phyloP scores from a whole-genome alignment of 2,113 vertebrate species.

The Cynocephalus volans region DNA sequence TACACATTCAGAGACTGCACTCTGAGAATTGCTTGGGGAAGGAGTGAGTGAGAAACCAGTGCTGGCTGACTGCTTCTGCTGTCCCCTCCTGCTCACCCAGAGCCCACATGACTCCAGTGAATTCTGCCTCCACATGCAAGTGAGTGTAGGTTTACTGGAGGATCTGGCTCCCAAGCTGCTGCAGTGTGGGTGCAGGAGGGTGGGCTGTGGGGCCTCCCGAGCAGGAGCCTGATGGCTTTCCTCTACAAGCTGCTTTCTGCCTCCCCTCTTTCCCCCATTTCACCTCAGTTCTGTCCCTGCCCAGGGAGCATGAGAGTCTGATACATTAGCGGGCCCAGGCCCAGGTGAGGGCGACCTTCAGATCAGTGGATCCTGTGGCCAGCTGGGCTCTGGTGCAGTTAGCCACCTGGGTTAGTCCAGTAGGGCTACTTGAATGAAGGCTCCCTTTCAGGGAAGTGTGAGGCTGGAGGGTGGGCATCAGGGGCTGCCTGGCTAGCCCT shows the following conservation, averaged over 20 bases:
- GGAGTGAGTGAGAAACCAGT: background rate
- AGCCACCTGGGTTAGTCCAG: background rate
- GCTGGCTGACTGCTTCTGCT: background rate
- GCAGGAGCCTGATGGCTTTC: background rate
- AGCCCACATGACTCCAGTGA: background rate
- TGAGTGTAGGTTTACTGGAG: background rate
- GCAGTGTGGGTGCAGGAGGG: background rate
- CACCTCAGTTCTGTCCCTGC: background rate
- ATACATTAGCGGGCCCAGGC: background rate
- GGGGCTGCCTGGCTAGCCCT: background rate
- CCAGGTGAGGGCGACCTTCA: background rate
- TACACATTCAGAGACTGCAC: background rate
- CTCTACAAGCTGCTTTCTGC: background rate
- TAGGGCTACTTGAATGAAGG: background rate
- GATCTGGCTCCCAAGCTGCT: background rate
- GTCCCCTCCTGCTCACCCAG: background rate
- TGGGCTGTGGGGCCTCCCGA: background rate
- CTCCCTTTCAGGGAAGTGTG: background rate
- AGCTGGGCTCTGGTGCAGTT: background rate
- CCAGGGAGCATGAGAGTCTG: no score
- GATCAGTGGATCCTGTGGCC: background rate
- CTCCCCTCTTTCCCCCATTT: background rate
- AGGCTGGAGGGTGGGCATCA: background rate
- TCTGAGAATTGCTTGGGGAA: background rate
- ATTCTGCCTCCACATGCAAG: background rate